These are phyloP conservation scores for Dynastes hyllus DNA, from an alignment of 2,888 invertebrate species.

Conservation along the genomic window DNA sequence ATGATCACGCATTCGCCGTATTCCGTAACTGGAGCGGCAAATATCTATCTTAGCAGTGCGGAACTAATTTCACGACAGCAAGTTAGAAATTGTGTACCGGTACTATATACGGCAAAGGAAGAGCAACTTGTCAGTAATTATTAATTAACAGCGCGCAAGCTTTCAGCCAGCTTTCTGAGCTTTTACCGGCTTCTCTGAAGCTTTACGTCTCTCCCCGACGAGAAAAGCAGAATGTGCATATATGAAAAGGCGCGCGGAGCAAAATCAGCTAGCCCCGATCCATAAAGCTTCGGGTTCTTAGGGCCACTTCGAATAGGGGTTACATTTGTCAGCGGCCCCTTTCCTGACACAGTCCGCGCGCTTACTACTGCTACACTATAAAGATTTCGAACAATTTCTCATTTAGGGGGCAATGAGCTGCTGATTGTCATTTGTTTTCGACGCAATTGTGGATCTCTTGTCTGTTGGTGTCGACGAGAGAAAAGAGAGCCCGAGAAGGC, in stretches of 20 bases:
- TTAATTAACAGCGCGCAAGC: slow-evolving; percentile 73
- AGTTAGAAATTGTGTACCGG: slow-evolving; percentile 46
- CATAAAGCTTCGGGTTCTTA: slow-evolving; percentile 50
- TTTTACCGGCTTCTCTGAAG: slow-evolving; percentile 72
- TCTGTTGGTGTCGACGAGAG: slow-evolving; percentile 59
- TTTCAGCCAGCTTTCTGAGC: slow-evolving; percentile 73
- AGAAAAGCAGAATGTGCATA: slow-evolving; percentile 69
- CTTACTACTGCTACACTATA: slow-evolving; percentile 62
- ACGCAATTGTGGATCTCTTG: slow-evolving; percentile 69
- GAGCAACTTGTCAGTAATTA: slow-evolving; percentile 74
- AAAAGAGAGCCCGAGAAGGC: slow-evolving; percentile 47
- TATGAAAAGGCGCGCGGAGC: slow-evolving; percentile 61
- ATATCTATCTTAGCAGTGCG: neutral
- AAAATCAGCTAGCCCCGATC: slow-evolving; percentile 53
- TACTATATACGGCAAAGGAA: slow-evolving; percentile 65
- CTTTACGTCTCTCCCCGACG: slow-evolving; percentile 64
- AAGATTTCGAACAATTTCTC: slow-evolving; percentile 71
- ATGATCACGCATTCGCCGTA: no score
- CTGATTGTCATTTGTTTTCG: slow-evolving; percentile 71
- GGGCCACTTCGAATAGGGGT: slow-evolving; percentile 56
- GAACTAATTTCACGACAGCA: slow-evolving; percentile 38
- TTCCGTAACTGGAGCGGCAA: slow-evolving; percentile 37
- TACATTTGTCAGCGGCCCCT: slow-evolving; percentile 55
- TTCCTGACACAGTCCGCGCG: slow-evolving; percentile 45
- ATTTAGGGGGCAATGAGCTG: slow-evolving; percentile 69